Evolutionary conservation across 2,797 vertebrate species (phyloP).

Genomic region (Novumbra hubbsi): DNA sequence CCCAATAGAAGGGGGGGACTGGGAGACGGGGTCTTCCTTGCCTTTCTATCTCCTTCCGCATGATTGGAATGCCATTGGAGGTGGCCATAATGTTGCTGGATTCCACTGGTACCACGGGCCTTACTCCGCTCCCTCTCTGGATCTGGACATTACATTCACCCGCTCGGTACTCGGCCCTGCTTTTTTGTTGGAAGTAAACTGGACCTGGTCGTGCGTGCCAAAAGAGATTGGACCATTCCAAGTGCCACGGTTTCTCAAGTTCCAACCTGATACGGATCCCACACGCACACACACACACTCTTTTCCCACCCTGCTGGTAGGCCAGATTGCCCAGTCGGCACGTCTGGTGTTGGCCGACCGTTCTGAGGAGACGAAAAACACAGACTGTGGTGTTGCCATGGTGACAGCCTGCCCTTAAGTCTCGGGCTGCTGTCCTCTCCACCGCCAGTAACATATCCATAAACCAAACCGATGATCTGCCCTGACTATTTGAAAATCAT

Average conservation of each 20-base stretch:
- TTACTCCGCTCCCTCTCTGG: slow-evolving; percentile 31
- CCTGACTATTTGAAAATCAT: neutral
- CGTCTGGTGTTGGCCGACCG: slow-evolving; percentile 70
- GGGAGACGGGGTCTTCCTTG: neutral
- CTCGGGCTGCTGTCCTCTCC: slow-evolving; percentile 39
- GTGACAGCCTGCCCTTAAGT: slow-evolving; percentile 71
- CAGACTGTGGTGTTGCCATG: slow-evolving; percentile 71
- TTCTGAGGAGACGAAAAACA: slow-evolving; percentile 67
- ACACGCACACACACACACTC: slow-evolving; percentile 33
- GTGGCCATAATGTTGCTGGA: neutral
- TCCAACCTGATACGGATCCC: slow-evolving; percentile 37
- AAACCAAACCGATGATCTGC: neutral
- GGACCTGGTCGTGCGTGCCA: slow-evolving; percentile 45
- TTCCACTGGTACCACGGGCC: neutral
- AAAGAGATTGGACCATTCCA: slow-evolving; percentile 23
- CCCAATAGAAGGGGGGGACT: neutral
- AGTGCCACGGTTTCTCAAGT: slow-evolving; percentile 35
- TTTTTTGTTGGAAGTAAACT: slow-evolving; percentile 46
- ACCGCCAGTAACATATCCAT: neutral
- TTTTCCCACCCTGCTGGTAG: slow-evolving; percentile 28
- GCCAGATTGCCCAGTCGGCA: slow-evolving; percentile 68
- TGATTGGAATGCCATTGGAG: neutral
- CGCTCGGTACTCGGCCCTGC: slow-evolving; percentile 36
- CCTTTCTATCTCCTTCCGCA: neutral
- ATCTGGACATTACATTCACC: slow-evolving; percentile 22